Evolutionary conservation across 2,888 invertebrate species (phyloP), one percentile per base, ranked within the genome.

Genomic region (Creontiades dilutus): DNA sequence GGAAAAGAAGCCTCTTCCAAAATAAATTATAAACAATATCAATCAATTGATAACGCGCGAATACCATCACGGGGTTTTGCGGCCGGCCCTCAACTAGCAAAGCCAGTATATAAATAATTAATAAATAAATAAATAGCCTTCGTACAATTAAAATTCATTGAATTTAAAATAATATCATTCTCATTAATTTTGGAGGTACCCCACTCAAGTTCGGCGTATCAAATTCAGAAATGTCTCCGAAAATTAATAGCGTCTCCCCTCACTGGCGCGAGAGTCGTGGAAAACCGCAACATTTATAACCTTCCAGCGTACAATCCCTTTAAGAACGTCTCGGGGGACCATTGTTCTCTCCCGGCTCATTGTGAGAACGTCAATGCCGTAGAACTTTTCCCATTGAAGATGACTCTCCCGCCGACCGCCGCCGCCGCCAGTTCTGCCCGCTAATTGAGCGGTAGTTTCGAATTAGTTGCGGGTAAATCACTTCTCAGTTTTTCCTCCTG

Each of bases 371-470:
- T 19, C 68, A 68, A 23, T 19, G 68, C 68, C 23, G 23, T 19
- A 68, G 23, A 68, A 68, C 23, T 68, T 68, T 68, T 0, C 68
- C 27, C 68, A 68, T 68, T 68, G 57, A 57, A 16, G 52, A 52
- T 52, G 37, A 37, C 37, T 37, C 37, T 7, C 37, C 37, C 37
- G n/a, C 48, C 52, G 52, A 1, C 52, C 13, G 48, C 52, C 52
- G 4, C 61, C 9, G 3, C 61, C 61, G 0, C 19, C 68, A 19
- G n/a, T 61, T 68, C 68, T 68, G 23, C n/a, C 19, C 85, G 46
- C 57, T 85, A 85, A 85, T 85, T 61, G 85, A 85, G 85, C 61
- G 37, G 85, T 57, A 55, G 37, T 78, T 78, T 46, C 78, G 55
- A 85, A 27, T 85, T 85, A 57, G 85, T 37, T 14, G 78, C 78